Conservation (phyloP, 2,113 vertebrate genomes). For the Apodemus speciosus region DNA sequence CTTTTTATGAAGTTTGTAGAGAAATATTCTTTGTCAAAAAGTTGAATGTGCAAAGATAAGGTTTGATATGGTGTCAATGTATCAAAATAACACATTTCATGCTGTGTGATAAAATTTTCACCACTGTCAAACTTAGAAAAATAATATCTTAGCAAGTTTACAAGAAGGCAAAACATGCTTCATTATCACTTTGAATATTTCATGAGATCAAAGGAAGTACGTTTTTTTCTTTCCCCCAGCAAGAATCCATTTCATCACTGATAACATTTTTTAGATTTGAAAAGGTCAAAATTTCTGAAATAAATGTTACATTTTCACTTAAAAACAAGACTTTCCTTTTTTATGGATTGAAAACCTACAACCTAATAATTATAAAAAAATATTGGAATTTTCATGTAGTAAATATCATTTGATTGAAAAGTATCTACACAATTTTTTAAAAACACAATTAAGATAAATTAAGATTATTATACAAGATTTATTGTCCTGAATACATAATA, state of each 20-base stretch:
- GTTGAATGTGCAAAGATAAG: slow-evolving; percentile 66
- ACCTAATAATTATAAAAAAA: neutral
- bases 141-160: slow-evolving; percentile 80
- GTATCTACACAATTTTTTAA: neutral
- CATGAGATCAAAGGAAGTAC: slow-evolving; percentile 76
- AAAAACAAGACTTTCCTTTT: slow-evolving; percentile 41
- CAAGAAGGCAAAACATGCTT: slow-evolving; percentile 75
- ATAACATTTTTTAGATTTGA: slow-evolving; percentile 67
- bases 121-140: slow-evolving; percentile 72
- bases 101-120: slow-evolving; percentile 75
- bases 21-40: slow-evolving; percentile 62
- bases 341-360: neutral
- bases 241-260: slow-evolving; percentile 62
- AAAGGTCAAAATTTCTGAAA: slow-evolving; percentile 69
- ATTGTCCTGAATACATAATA: neutral
- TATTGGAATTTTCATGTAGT: neutral
- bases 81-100: slow-evolving; percentile 79
- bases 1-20: slow-evolving; percentile 45
- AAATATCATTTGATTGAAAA: slow-evolving; percentile 3
- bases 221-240: neutral
- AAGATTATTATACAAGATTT: neutral
- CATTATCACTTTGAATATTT: slow-evolving; percentile 79
- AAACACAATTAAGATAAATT: neutral
- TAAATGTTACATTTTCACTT: slow-evolving; percentile 57
- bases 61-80: slow-evolving; percentile 68